Conservation (phyloP, 2,888 invertebrate genomes). For the Xestia sexstrigata region DNA sequence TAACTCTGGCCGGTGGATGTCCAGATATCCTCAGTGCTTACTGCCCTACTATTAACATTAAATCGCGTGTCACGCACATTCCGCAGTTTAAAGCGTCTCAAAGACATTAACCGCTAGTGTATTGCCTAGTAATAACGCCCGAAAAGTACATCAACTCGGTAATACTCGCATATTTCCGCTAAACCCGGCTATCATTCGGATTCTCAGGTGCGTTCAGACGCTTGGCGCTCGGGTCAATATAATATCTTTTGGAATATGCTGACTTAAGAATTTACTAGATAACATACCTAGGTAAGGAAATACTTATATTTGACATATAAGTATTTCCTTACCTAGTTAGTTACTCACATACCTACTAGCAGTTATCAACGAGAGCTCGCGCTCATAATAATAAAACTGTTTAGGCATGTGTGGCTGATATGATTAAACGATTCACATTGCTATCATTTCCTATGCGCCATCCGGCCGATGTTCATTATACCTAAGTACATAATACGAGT, state of each 20-base stretch:
- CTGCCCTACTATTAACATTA: constrained; percentile 83
- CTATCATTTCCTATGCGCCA: constrained; percentile 65
- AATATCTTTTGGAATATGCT: constrained; percentile 41
- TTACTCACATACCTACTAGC: constrained; percentile 16
- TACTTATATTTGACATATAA: too few species aligned
- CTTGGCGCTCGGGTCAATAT: constrained; percentile 14
- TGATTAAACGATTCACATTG: constrained; percentile 62
- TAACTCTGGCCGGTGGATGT: constrained; percentile 88
- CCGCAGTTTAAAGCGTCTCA: constrained; percentile 77
- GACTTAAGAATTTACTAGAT: constrained; percentile 24
- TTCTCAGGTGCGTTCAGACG: constrained; percentile 53
- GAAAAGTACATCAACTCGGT: constrained; percentile 55
- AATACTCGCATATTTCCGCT: constrained; percentile 60
- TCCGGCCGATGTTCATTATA: constrained; percentile 66
- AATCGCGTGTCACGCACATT: constrained; percentile 82
- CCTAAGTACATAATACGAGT: constrained; percentile 50
- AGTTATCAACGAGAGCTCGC: constrained; percentile 28
- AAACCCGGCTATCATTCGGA: constrained; percentile 48
- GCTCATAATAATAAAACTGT: constrained; percentile 50
- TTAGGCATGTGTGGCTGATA: constrained; percentile 56
- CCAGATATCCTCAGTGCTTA: constrained; percentile 84
- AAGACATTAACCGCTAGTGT: constrained; percentile 72
- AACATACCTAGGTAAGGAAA: neutral
- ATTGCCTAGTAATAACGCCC: constrained; percentile 72
- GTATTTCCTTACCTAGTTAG: constrained; percentile 24